Base-by-base conservation (phyloP, 2,888 invertebrate species). In the Limnephilus rhombicus region DNA sequence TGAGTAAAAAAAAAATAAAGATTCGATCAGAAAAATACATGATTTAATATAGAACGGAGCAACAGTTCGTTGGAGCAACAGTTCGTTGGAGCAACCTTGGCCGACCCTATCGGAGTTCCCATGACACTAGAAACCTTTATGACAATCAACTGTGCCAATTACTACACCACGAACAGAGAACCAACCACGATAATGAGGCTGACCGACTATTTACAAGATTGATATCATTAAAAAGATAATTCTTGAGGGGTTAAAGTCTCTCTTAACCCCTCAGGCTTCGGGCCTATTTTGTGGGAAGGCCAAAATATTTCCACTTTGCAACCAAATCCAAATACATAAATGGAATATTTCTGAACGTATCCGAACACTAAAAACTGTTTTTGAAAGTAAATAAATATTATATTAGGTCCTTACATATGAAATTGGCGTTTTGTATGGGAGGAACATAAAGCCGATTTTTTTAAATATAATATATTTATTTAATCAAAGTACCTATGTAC, bases 41-140 rank as follows among this genome's bases (percentile, higher is more conserved):
- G 7, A 0, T 7, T 24, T 24, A 68, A n/a, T 9, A 68, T n/a
- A 68, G 24, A 68, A 68, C n/a, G n/a, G n/a, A 68, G n/a, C 24
- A n/a, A n/a, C n/a, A n/a, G 68, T 9, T 68, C 68, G 87, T 82
- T 68, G n/a, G n/a, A 68, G n/a, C 24, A n/a, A n/a, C n/a, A n/a
- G 68, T 9, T 68, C 68, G 87, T 82, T 87, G n/a, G n/a, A n/a
- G n/a, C n/a, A n/a, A 85, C 83, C 83, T 83, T 83, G 83, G 37
- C 24, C 83, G 83, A 7, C 83, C 83, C 37, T 13, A 83, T 83
- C 83, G 7, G 37, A 34, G 34, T 24, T 37, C 83, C 83, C 24
- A 18, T 34, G 83, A 83, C 37, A 83, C n/a, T 41, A 41, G 37
- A 83, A 83, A 83, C 83, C 83, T 83, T 18, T 83, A 9, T 34